phyloP scores from a whole-genome alignment of 2,888 invertebrate genomes.

The Crocallis elinguaria region DNA sequence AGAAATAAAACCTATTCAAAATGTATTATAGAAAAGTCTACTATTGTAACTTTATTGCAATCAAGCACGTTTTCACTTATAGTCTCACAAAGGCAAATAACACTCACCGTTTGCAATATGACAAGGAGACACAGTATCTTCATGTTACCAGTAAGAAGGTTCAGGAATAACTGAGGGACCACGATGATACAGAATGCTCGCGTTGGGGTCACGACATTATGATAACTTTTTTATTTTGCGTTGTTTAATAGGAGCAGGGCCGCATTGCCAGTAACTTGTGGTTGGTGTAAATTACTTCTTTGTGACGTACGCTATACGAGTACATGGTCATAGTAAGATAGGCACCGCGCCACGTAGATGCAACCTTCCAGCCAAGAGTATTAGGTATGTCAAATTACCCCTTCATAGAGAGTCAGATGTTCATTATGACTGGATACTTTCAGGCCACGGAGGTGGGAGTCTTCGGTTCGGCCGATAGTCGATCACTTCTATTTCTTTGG shows the following conservation, averaged over 20 bases:
- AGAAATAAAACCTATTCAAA: neutral
- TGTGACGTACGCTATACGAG: neutral
- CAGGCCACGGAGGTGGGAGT: too few relatives aligned
- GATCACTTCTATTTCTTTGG: too few relatives aligned
- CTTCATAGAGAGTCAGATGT: too few relatives aligned
- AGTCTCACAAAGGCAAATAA: too few relatives aligned
- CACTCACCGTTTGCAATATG: conserved; percentile 57
- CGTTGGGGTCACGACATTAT: conserved; percentile 47
- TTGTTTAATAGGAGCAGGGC: conserved; percentile 33
- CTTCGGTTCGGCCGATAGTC: too few relatives aligned
- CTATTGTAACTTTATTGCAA: neutral
- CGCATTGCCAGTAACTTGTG: neutral
- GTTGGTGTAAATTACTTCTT: too few relatives aligned
- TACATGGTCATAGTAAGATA: neutral
- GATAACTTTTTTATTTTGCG: conserved; percentile 56
- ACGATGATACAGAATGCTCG: conserved; percentile 29
- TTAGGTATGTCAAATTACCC: too few relatives aligned
- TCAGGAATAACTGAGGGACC: conserved; percentile 54
- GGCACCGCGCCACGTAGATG: too few relatives aligned
- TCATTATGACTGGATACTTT: too few relatives aligned
- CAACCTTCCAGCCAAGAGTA: too few relatives aligned
- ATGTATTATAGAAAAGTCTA: too few relatives aligned
- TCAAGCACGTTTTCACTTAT: neutral
- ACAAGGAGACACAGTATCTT: conserved; percentile 54
- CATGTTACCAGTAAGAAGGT: conserved; percentile 55